These are phyloP conservation scores for Zoanthus sansibaricus DNA, from an alignment of 92 coral and sea anemone species.

Conservation along the genomic window DNA sequence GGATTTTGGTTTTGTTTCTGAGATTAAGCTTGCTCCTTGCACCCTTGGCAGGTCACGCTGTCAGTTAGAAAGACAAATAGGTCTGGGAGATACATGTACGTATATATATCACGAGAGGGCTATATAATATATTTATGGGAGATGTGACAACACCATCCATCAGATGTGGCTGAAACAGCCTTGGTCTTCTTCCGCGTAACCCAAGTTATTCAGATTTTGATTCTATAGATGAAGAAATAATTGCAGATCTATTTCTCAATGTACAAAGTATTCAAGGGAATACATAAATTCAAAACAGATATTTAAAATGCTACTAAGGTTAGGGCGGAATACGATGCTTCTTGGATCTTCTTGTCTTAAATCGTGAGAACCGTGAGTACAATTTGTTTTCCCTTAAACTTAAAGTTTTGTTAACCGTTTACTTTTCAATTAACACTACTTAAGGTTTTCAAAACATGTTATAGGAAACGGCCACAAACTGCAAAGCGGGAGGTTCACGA, in stretches of 20 bases:
- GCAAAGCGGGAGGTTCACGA: not conserved
- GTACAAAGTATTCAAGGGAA: not conserved
- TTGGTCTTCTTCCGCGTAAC: not conserved
- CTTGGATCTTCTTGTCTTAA: no score
- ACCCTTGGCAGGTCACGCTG: slow-evolving; percentile 49
- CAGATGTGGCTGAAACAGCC: slow-evolving; percentile 30
- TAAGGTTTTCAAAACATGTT: slow-evolving; percentile 6
- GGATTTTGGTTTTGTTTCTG: not conserved
- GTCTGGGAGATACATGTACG: slow-evolving; percentile 7
- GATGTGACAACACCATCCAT: slow-evolving; percentile 9
- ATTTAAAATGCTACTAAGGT: no score
- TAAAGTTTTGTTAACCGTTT: not conserved
- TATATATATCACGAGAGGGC: slow-evolving; percentile 14
- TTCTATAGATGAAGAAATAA: not conserved
- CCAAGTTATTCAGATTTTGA: not conserved
- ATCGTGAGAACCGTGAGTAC: not conserved
- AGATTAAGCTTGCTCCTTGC: slow-evolving; percentile 33
- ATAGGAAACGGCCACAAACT: slow-evolving; percentile 19
- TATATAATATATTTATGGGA: not conserved
- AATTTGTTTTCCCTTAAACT: not conserved
- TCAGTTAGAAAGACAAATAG: slow-evolving; percentile 59
- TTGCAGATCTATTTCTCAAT: not conserved
- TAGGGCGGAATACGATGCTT: no score
- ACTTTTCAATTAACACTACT: slow-evolving; percentile 47
- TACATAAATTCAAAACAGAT: no score